Evolutionary conservation across 30 jellyfish, hydroid and myxozoan species (phyloP).

Genomic region (Nemopilema nomurai): DNA sequence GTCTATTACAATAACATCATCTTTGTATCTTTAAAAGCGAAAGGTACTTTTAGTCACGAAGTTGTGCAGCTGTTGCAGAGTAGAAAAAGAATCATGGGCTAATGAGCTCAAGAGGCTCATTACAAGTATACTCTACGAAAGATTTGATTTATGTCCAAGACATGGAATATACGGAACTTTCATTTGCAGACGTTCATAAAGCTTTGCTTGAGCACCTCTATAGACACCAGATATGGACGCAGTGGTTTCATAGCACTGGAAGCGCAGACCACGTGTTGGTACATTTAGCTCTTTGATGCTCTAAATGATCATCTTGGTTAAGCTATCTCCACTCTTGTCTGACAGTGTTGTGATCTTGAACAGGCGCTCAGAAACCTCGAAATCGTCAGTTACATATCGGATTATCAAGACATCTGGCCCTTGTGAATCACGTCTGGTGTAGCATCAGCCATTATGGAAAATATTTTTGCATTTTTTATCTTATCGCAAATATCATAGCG

Average conservation of each 20-base stretch:
- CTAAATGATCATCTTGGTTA: constrained; percentile 4
- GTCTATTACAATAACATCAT: constrained; percentile 8
- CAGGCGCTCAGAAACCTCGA: constrained; percentile 32
- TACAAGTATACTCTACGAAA: constrained; percentile 33
- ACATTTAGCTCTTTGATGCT: constrained; percentile 20
- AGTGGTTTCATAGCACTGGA: constrained; percentile 29
- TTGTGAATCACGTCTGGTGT: constrained; percentile 42
- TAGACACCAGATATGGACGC: constrained; percentile 27
- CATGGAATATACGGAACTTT: background rate
- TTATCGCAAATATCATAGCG: constrained; percentile 12
- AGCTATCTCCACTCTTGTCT: constrained; percentile 35
- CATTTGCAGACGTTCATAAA: background rate
- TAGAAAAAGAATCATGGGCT: background rate
- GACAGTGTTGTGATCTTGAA: constrained; percentile 23
- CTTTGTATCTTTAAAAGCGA: constrained; percentile 27
- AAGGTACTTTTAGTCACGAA: constrained; percentile 28
- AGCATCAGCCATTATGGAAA: constrained; percentile 4
- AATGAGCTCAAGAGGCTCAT: background rate
- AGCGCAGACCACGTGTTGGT: constrained; percentile 20
- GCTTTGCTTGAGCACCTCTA: constrained; percentile 24
- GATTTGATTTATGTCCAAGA: constrained; percentile 34
- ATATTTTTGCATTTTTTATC: background rate
- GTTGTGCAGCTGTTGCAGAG: constrained; percentile 25
- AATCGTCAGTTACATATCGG: constrained; percentile 20
- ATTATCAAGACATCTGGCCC: constrained; percentile 33